Conservation (phyloP, 2,888 invertebrate species). For the Atherix ibis region DNA sequence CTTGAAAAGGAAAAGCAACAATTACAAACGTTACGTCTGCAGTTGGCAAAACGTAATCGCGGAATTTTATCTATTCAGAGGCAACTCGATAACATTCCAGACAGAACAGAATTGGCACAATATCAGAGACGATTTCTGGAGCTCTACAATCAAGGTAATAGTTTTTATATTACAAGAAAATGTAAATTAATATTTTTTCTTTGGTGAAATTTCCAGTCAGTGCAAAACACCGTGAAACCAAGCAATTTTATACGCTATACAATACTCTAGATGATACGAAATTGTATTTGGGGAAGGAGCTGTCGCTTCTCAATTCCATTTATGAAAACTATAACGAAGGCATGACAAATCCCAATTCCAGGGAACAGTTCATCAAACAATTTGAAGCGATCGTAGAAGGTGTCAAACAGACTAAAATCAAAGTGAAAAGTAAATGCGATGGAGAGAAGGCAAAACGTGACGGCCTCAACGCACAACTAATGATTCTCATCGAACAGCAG, state of each 20-base stretch:
- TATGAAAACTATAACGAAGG: conserved; percentile 78
- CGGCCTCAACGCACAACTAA: conserved; percentile 42
- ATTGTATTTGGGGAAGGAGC: conserved; percentile 80
- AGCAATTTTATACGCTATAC: conserved; percentile 91
- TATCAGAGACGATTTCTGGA: conserved; percentile 93
- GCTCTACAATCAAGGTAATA: conserved; percentile 76
- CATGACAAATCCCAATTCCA: conserved; percentile 60
- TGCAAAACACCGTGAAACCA: conserved; percentile 90
- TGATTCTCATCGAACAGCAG: conserved; percentile 49
- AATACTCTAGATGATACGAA: conserved; percentile 92
- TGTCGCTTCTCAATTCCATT: conserved; percentile 74
- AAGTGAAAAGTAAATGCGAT: conserved; percentile 46
- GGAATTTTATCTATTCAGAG: conserved; percentile 66
- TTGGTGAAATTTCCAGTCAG: conserved; percentile 69
- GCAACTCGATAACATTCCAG: conserved; percentile 84
- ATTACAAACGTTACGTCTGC: conserved; percentile 43
- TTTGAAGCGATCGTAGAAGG: conserved; percentile 80
- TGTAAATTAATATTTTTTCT: neutral
- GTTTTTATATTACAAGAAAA: neutral
- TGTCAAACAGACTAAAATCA: conserved; percentile 70
- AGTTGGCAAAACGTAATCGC: conserved; percentile 63
- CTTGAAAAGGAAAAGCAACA: conserved; percentile 47
- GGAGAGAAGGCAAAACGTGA: conserved; percentile 55
- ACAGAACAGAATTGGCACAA: conserved; percentile 81
- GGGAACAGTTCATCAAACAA: conserved; percentile 81